phyloP scores from a whole-genome alignment of 2,797 vertebrate genomes.

The Clarias platycephalus region DNA sequence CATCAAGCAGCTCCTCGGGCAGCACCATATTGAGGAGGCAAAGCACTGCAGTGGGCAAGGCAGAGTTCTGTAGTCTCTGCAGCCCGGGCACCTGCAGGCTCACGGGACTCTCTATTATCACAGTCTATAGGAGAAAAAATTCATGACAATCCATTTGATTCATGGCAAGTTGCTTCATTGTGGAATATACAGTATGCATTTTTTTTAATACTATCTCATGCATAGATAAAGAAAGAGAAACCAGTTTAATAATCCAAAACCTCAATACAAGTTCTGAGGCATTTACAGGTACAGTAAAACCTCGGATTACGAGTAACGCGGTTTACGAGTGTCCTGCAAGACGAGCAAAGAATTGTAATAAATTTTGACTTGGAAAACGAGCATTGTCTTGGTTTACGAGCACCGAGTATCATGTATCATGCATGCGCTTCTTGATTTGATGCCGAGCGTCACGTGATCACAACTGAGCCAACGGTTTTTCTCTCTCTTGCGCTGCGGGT shows the following conservation, averaged over 20 bases:
- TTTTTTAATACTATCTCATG: neutral
- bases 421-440: too few species aligned
- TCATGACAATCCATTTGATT: neutral
- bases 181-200: neutral
- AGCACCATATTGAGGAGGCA: constrained; percentile 81
- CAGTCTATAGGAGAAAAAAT: constrained; percentile 4
- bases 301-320: too few species aligned
- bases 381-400: too few species aligned
- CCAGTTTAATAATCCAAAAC: neutral
- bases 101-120: constrained; percentile 70
- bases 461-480: too few species aligned
- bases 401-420: too few species aligned
- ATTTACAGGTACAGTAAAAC: neutral
- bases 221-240: neutral
- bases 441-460: too few species aligned
- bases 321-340: too few species aligned
- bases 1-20: constrained; percentile 77
- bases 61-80: constrained; percentile 70
- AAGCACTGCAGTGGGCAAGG: constrained; percentile 73
- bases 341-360: too few species aligned
- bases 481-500: too few species aligned
- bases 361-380: too few species aligned
- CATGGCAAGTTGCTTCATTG: neutral
- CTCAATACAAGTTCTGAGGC: neutral
- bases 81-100: constrained; percentile 76